A percentile compares a stretch with the other conserved stretches of the same genome.
Evolutionary conservation across 2,888 invertebrate species (phyloP).

Genomic region (Ornithoptera priamus): DNA sequence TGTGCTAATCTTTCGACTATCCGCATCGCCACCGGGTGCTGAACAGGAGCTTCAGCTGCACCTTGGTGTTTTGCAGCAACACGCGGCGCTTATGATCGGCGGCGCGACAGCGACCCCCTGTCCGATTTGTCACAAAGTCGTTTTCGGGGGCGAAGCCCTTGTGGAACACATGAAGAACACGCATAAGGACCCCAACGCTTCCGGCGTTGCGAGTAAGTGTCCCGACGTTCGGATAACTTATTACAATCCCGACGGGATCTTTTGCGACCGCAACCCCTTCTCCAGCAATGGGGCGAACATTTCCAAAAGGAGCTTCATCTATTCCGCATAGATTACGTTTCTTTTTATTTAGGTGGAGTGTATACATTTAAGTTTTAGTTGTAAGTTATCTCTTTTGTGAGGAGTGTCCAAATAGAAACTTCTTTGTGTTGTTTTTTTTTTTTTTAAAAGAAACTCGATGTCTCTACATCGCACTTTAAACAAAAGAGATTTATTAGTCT

Average conservation of each 20-base stretch:
- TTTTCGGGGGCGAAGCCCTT: constrained; percentile 94
- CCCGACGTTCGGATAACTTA: constrained; percentile 44
- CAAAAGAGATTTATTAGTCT: constrained; percentile 66
- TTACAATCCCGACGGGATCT: constrained; percentile 21
- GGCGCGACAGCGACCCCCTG: constrained; percentile 95
- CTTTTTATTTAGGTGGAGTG: constrained; percentile 34
- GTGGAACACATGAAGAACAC: constrained; percentile 98
- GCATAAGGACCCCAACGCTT: constrained; percentile 95
- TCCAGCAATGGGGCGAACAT: background rate
- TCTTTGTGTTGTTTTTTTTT: background rate
- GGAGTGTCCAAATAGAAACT: constrained; percentile 33
- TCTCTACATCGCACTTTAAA: constrained; percentile 39
- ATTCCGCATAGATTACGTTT: constrained; percentile 40
- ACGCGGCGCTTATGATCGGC: constrained; percentile 93
- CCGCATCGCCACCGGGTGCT: constrained; percentile 69
- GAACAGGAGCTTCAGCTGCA: constrained; percentile 92
- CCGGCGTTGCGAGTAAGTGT: constrained; percentile 93
- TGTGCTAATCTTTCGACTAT: constrained; percentile 71
- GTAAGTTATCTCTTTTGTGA: constrained; percentile 39
- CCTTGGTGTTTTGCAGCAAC: constrained; percentile 97
- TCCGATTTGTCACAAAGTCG: constrained; percentile 96
- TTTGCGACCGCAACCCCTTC: constrained; percentile 1
- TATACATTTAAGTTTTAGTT: constrained; percentile 30
- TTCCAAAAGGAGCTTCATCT: constrained; percentile 40
- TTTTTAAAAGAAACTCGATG: constrained; percentile 15